A percentile compares a stretch with the other conserved stretches of the same genome.
These are phyloP conservation scores for Serranus cabrilla DNA, from an alignment of 2,797 vertebrate genomes.

Conservation along the genomic window DNA sequence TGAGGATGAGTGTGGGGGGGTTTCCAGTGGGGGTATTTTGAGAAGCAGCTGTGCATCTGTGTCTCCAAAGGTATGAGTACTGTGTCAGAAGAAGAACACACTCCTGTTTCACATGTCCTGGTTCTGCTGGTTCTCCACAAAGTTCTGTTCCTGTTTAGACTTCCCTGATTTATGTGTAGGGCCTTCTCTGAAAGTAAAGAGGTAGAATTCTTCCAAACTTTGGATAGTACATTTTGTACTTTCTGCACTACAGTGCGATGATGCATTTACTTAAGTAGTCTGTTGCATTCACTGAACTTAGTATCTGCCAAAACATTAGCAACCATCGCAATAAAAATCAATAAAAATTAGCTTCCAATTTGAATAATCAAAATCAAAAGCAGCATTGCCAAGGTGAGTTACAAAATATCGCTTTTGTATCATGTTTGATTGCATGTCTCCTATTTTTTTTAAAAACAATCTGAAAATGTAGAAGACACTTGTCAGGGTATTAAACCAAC, in stretches of 20 bases:
- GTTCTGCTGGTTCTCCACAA: conserved; percentile 24
- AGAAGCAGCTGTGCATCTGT: conserved; percentile 77
- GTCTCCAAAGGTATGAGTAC: conserved; percentile 69
- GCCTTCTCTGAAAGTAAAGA: conserved; percentile 1
- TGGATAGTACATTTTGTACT: conserved; percentile 15
- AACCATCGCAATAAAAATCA: neutral
- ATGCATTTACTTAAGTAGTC: neutral
- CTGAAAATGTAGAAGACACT: too few species aligned
- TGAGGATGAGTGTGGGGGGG: conserved; percentile 52
- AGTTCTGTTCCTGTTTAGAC: conserved; percentile 9
- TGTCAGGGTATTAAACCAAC: too few species aligned
- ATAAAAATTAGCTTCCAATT: too few species aligned
- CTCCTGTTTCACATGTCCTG: conserved; percentile 51
- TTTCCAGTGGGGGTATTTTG: conserved; percentile 79
- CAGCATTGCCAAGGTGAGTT: too few species aligned
- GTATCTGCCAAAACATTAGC: conserved; percentile 7
- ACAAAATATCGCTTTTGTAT: too few species aligned
- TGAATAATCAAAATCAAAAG: too few species aligned
- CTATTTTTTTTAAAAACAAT: too few species aligned
- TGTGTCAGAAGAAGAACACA: conserved; percentile 59
- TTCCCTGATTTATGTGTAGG: neutral
- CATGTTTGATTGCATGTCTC: too few species aligned
- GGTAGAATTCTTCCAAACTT: neutral
- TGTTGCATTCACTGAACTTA: conserved; percentile 1
- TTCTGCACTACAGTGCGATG: neutral